Conservation (phyloP, 2,797 vertebrate genomes). For the Argyrosomus regius region DNA sequence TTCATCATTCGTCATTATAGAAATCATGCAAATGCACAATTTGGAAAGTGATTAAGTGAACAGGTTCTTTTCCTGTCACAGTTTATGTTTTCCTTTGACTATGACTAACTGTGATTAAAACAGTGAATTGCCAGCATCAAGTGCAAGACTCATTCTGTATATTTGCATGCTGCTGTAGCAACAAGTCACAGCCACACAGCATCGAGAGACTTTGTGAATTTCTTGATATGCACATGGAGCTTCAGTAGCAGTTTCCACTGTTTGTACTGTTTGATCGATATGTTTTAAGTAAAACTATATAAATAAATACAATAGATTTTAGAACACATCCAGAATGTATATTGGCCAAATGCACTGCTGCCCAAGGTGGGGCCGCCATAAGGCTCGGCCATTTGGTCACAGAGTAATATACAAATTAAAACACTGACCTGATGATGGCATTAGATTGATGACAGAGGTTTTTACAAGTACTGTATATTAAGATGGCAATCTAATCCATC, state of each 20-base stretch:
- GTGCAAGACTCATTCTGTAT: neutral
- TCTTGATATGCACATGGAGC: neutral
- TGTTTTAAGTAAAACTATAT: neutral
- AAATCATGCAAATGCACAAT: neutral
- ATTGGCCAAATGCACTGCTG: neutral
- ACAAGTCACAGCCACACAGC: neutral
- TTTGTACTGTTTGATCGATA: neutral
- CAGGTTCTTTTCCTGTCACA: neutral
- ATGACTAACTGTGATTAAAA: neutral
- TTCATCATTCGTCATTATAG: neutral
- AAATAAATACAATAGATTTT: neutral
- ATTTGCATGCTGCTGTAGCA: neutral
- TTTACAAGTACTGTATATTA: neutral
- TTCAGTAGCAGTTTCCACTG: neutral
- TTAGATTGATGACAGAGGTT: neutral
- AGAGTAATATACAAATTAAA: neutral
- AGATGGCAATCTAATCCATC: neutral
- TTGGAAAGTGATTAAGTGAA: neutral
- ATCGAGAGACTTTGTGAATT: neutral
- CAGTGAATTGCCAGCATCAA: neutral
- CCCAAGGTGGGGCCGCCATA: no score
- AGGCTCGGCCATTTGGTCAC: neutral
- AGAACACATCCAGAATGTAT: neutral
- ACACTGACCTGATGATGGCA: neutral
- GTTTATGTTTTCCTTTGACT: neutral